A percentile compares a stretch with the other conserved stretches of the same genome.
Conservation (phyloP, 2,797 vertebrate species). For the Thunnus albacares region DNA sequence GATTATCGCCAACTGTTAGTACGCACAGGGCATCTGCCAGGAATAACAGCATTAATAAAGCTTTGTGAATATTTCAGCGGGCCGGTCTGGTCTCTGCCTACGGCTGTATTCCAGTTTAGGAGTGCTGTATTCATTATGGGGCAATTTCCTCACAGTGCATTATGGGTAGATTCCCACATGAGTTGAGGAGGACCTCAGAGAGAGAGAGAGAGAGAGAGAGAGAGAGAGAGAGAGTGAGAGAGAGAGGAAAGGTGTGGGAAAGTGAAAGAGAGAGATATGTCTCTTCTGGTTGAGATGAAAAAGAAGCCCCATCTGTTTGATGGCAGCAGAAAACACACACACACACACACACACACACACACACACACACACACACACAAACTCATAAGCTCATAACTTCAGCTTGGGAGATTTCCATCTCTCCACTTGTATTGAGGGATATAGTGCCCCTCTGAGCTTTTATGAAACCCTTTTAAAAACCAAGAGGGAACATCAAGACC, state of each 20-base stretch:
- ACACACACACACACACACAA: constrained; percentile 27
- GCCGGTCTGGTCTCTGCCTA: constrained; percentile 70
- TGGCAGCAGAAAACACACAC: constrained; percentile 31
- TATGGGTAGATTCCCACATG: constrained; percentile 66
- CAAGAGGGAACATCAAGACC: constrained; percentile 25
- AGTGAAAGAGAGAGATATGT: constrained; percentile 15
- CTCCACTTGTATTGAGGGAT: constrained; percentile 36
- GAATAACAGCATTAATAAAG: constrained; percentile 72
- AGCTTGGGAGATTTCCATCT: constrained; percentile 51
- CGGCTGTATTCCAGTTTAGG: constrained; percentile 72
- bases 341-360: constrained; percentile 30
- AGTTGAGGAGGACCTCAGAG: constrained; percentile 16
- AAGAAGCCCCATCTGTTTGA: constrained; percentile 65
- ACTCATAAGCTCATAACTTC: constrained; percentile 20
- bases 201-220: constrained; percentile 7
- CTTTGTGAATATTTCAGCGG: constrained; percentile 83
- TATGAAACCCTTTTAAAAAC: constrained; percentile 29
- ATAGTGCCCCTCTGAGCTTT: constrained; percentile 48
- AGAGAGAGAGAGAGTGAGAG: constrained; percentile 9
- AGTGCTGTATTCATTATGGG: constrained; percentile 74
- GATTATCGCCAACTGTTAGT: constrained; percentile 62
- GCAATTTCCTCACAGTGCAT: constrained; percentile 67
- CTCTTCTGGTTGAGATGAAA: constrained; percentile 54
- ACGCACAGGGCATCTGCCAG: constrained; percentile 66
- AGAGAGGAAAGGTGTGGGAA: constrained; percentile 39